phyloP scores from a whole-genome alignment of 2,797 vertebrate genomes.

The Nasua narica region DNA sequence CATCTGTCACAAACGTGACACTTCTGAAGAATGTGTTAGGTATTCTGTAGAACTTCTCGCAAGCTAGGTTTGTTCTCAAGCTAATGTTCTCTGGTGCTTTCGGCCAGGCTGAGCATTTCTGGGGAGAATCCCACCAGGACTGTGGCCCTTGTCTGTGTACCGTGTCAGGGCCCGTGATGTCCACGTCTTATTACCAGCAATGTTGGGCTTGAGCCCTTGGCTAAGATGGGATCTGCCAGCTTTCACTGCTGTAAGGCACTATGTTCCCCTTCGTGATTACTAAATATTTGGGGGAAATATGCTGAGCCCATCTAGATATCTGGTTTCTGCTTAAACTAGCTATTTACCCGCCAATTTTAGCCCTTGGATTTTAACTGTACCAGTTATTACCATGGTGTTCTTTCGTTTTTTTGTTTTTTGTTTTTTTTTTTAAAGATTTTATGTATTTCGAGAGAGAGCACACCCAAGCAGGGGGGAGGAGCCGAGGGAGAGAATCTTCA shows the following conservation, averaged over 20 bases:
- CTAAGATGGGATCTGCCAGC: not conserved
- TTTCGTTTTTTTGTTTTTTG: not conserved
- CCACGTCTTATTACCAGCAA: fast-evolving
- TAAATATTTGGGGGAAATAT: not conserved
- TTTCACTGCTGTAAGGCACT: not conserved
- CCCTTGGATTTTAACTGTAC: not conserved
- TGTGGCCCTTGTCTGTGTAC: not conserved
- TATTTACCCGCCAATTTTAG: not conserved
- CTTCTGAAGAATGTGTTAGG: not conserved
- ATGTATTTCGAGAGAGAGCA: not conserved
- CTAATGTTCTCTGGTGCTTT: not conserved
- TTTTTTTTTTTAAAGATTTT: not conserved
- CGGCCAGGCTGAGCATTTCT: not conserved
- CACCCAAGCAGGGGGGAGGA: not conserved
- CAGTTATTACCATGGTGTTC: not conserved
- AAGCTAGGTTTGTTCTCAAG: not conserved
- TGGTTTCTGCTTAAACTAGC: not conserved
- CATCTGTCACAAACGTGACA: not conserved
- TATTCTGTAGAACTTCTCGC: not conserved
- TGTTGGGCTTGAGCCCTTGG: not conserved
- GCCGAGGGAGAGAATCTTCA: not conserved
- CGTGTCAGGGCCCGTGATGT: fast-evolving
- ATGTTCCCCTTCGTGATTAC: not conserved
- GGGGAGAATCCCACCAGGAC: no score
- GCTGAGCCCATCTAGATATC: not conserved